Conservation (phyloP, 2,888 invertebrate species). For the Dynastes tityus region DNA sequence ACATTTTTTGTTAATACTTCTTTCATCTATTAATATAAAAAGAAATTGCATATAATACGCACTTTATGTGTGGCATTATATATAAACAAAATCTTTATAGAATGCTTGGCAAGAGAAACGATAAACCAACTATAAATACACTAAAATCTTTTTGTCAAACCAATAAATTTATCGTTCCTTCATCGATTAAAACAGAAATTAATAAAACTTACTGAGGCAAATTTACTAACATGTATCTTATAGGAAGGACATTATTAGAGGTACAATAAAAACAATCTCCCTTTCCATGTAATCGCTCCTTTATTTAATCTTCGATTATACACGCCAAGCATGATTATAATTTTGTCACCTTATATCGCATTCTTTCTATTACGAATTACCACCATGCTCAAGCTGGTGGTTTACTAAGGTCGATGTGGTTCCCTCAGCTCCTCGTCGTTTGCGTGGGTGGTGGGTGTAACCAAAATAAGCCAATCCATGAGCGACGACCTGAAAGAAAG, state of each 20-base stretch:
- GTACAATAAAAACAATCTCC: not conserved
- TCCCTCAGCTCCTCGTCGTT: slow-evolving; percentile 43
- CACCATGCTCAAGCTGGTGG: not conserved
- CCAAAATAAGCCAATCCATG: slow-evolving; percentile 62
- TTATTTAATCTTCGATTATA: slow-evolving; percentile 9
- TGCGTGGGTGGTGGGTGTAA: slow-evolving; percentile 65
- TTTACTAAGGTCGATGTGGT: not conserved
- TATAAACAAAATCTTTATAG: too few species aligned
- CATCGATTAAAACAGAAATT: not conserved
- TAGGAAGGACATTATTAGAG: not conserved
- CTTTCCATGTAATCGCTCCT: not conserved
- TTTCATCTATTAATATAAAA: too few species aligned
- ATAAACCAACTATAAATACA: too few species aligned
- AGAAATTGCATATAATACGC: too few species aligned
- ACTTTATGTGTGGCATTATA: too few species aligned
- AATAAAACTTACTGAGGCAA: not conserved
- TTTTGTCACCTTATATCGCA: slow-evolving; percentile 40
- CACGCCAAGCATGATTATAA: not conserved
- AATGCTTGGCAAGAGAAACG: too few species aligned
- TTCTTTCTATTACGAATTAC: not conserved
- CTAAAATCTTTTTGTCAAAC: too few species aligned
- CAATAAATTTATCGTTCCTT: not conserved
- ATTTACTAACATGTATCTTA: not conserved
- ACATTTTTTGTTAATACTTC: too few species aligned
- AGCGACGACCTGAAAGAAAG: slow-evolving; percentile 49